These are phyloP conservation scores for Drosophila kanekoi DNA, from an alignment of 2,888 invertebrate species.

Conservation along the genomic window DNA sequence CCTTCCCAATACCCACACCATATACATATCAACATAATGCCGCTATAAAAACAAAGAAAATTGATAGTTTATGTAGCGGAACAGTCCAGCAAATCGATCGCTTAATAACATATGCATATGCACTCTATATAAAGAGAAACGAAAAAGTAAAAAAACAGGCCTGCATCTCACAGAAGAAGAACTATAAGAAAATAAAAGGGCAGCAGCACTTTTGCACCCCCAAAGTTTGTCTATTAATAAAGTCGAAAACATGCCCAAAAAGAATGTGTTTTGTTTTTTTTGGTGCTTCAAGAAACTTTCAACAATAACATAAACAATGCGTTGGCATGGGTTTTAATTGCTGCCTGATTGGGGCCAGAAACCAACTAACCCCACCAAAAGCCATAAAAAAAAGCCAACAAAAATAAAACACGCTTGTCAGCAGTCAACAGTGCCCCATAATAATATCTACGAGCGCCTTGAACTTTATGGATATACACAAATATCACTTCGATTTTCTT, in stretches of 20 bases:
- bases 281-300: constrained; percentile 65
- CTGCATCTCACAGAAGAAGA: not conserved
- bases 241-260: constrained; percentile 40
- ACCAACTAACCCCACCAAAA: constrained; percentile 22
- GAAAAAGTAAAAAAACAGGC: constrained; percentile 1
- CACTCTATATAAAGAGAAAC: constrained; percentile 8
- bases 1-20: not conserved
- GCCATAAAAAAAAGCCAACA: constrained; percentile 72
- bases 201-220: constrained; percentile 16
- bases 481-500: not conserved
- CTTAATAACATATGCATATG: not conserved
- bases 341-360: constrained; percentile 55
- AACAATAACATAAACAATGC: constrained; percentile 71
- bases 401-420: constrained; percentile 60
- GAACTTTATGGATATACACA: constrained; percentile 59
- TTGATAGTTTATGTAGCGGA: constrained; percentile 3
- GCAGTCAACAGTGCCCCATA: constrained; percentile 28
- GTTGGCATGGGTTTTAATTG: constrained; percentile 47
- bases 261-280: constrained; percentile 22
- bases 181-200: constrained; percentile 2
- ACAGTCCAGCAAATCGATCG: constrained; percentile 1
- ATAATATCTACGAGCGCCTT: constrained; percentile 66
- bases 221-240: constrained; percentile 64
- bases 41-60: not conserved
- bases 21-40: not conserved